Conservation (phyloP, 2,888 invertebrate species). For the Lamellibrachia columna region DNA sequence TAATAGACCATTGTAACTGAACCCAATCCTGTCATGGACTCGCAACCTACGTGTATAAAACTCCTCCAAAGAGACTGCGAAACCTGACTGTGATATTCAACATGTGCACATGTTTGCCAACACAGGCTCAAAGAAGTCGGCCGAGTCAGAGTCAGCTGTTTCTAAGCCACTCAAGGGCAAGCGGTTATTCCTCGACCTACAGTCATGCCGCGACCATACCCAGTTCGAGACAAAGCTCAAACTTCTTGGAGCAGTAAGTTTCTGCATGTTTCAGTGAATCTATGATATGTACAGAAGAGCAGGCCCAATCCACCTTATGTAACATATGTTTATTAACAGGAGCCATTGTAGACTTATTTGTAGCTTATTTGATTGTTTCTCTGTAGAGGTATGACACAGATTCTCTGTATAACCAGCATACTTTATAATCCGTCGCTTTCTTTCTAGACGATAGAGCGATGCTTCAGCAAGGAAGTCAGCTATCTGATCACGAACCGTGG, state of each 20-base stretch:
- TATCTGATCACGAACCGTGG: background rate
- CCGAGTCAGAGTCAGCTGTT: background rate
- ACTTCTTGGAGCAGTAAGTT: conserved; percentile 1
- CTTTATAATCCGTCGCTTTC: background rate
- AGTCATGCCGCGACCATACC: background rate
- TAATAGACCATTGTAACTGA: too few species aligned
- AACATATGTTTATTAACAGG: background rate
- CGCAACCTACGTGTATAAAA: background rate
- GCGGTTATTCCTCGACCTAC: background rate
- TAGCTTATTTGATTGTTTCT: background rate
- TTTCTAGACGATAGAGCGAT: background rate
- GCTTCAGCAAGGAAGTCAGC: conserved; percentile 2
- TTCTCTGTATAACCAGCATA: background rate
- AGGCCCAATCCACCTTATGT: background rate
- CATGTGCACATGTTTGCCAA: background rate
- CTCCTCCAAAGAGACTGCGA: background rate
- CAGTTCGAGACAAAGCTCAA: conserved; percentile 2
- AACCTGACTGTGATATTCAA: background rate
- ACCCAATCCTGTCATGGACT: background rate
- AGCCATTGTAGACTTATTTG: too few species aligned
- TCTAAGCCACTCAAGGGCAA: background rate
- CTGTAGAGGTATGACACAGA: background rate
- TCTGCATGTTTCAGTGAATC: background rate
- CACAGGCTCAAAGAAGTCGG: background rate
- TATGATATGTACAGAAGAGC: background rate